A percentile compares a stretch with the other conserved stretches of the same genome.
These are phyloP conservation scores for Eulemur rubriventer DNA, from an alignment of 2,797 vertebrate genomes.

Conservation along the genomic window DNA sequence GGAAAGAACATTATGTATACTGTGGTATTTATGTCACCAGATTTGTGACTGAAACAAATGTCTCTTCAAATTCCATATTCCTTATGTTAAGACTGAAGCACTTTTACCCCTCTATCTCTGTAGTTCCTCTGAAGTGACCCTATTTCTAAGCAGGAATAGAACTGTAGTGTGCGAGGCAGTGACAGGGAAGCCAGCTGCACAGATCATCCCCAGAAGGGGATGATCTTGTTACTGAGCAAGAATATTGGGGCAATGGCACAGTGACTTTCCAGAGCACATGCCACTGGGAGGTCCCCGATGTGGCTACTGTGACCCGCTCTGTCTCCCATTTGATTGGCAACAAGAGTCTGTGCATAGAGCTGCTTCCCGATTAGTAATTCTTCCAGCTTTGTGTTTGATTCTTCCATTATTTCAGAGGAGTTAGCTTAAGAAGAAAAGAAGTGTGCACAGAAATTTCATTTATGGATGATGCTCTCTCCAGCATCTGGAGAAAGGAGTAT, in stretches of 20 bases:
- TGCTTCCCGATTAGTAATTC: background rate
- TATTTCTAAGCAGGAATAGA: background rate
- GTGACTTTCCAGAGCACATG: slow-evolving; percentile 75
- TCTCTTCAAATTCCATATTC: background rate
- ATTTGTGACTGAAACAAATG: background rate
- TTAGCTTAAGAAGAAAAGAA: background rate
- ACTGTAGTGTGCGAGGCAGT: slow-evolving; percentile 65
- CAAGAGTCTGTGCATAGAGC: background rate
- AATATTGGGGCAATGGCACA: background rate
- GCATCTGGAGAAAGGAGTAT: background rate
- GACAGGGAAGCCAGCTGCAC: slow-evolving; percentile 67
- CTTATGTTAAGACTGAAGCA: background rate
- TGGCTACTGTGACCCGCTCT: slow-evolving; percentile 9
- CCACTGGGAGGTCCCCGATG: fast-evolving
- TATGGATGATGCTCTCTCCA: background rate
- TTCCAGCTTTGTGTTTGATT: background rate
- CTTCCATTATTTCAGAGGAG: background rate
- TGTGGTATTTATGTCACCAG: background rate
- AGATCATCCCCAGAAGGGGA: slow-evolving; percentile 24
- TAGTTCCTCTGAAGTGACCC: slow-evolving; percentile 62
- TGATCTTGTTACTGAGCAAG: background rate
- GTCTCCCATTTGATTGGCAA: slow-evolving; percentile 71
- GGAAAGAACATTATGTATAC: slow-evolving; percentile 53
- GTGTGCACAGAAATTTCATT: background rate
- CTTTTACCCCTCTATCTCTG: background rate